Evolutionary conservation across 1,140 invertebrate genomes (phyloP).

Genomic region (Magallana angulata): DNA sequence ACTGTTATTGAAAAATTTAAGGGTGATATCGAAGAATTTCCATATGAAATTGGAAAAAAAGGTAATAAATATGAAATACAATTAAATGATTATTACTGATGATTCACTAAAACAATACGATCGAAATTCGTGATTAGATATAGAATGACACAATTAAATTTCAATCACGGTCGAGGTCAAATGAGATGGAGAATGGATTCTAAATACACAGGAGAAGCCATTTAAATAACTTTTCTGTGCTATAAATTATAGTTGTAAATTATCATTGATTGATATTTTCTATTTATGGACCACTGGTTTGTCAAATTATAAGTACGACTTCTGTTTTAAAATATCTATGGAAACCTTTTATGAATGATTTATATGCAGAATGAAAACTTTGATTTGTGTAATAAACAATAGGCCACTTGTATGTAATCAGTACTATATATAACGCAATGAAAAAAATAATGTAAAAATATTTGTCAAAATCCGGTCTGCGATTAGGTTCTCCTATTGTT

Average conservation of each 20-base stretch:
- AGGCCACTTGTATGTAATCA: too few relatives aligned
- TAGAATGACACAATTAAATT: not conserved
- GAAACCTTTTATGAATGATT: too few relatives aligned
- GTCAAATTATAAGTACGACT: not conserved
- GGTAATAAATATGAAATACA: conserved; percentile 11
- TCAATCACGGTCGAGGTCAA: not conserved
- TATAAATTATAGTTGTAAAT: not conserved
- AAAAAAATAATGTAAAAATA: too few relatives aligned
- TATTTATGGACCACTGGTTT: not conserved
- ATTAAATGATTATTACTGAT: not conserved
- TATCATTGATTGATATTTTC: not conserved
- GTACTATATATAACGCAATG: too few relatives aligned
- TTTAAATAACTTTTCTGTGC: not conserved
- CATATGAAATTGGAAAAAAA: not conserved
- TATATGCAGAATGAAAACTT: too few relatives aligned
- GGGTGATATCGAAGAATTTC: conserved; percentile 3
- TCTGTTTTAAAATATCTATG: too few relatives aligned
- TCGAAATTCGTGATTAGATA: conserved; percentile 12
- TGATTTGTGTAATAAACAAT: too few relatives aligned
- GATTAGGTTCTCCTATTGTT: too few relatives aligned
- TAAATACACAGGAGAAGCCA: not conserved
- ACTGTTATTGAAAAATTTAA: conserved; percentile 3
- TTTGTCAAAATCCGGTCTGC: too few relatives aligned
- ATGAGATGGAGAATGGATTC: not conserved
- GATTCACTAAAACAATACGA: not conserved